Base-by-base conservation (phyloP, 2,113 vertebrate genomes). In the Brienomyrus brachyistius region DNA sequence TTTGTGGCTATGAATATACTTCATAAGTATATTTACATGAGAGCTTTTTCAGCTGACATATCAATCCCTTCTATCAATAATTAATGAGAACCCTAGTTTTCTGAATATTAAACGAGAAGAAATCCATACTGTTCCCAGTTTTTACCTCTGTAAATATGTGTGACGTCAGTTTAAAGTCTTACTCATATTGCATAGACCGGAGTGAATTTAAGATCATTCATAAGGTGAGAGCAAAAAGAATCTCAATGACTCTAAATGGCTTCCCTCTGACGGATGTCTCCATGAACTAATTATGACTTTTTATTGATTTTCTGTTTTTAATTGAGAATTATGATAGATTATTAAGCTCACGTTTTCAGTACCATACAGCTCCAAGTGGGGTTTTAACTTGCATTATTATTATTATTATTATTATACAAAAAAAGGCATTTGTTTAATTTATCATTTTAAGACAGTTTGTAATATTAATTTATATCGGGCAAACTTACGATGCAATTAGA, bases 21-120 rank as follows among this genome's bases (percentile, higher is more conserved):
- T 95, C 94, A 95, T 96, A 95, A 95, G 94, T 92, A 93, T 95
- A 94, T 95, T 96, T 94, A 96, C 94, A 96, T 94, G 92, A 93
- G 89, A 93, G 94, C 94, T 94, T 93, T 94, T 95, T 93, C 94
- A 95, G 92, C 92, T 95, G 94, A 96, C 94, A 95, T 92, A 95
- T 94, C 93, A 93, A 94, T 92, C 93, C 93, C 90, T 90, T 90
- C 94, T 92, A 59, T 96, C 82, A 96, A 96, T 96, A 95, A 95
- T 96, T 95, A 90, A 96, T 95, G 92, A 91, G 52, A 94, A 93
- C 92, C 92, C 93, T 91, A 90, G 93, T 93, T 92, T 90, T 48
- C 92, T 96, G 94, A 96, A 96, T 96, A 95, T 96, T 96, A 96
- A 93, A 96, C 95, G 94, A 82, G 84, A 82, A 91, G 48, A 92